phyloP scores from a whole-genome alignment of 2,888 invertebrate genomes.

The Trissolcus brochymenae region DNA sequence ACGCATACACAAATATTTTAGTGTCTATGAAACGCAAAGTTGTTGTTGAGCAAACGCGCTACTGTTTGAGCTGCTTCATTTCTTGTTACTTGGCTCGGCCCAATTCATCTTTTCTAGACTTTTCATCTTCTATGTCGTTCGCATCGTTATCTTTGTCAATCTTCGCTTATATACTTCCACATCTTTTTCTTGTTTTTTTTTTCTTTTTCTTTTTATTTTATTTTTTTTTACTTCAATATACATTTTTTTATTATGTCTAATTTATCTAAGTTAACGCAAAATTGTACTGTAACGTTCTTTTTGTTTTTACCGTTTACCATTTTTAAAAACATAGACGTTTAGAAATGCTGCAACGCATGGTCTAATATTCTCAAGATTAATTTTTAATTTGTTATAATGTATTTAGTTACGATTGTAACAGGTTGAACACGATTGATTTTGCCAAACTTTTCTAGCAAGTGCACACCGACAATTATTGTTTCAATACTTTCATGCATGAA shows the following conservation, averaged over 20 bases:
- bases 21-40: conserved; percentile 60
- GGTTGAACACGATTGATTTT: too few relatives aligned
- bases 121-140: too few relatives aligned
- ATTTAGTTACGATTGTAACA: not conserved
- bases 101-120: too few relatives aligned
- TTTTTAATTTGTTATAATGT: not conserved
- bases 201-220: too few relatives aligned
- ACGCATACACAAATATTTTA: conserved; percentile 32
- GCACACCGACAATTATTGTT: conserved; percentile 14
- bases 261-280: too few relatives aligned
- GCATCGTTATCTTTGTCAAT: too few relatives aligned
- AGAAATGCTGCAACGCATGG: not conserved
- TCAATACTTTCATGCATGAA: conserved; percentile 51
- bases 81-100: not conserved
- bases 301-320: too few relatives aligned
- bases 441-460: conserved; percentile 1
- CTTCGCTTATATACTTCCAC: not conserved
- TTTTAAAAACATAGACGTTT: not conserved
- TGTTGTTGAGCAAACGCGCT: conserved; percentile 57
- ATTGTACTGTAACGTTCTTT: too few relatives aligned
- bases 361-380: not conserved
- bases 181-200: too few relatives aligned
- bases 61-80: not conserved
- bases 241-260: too few relatives aligned
- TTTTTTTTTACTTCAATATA: too few relatives aligned